phyloP scores from a whole-genome alignment of 2,797 vertebrate genomes.

The Rachycentron canadum region DNA sequence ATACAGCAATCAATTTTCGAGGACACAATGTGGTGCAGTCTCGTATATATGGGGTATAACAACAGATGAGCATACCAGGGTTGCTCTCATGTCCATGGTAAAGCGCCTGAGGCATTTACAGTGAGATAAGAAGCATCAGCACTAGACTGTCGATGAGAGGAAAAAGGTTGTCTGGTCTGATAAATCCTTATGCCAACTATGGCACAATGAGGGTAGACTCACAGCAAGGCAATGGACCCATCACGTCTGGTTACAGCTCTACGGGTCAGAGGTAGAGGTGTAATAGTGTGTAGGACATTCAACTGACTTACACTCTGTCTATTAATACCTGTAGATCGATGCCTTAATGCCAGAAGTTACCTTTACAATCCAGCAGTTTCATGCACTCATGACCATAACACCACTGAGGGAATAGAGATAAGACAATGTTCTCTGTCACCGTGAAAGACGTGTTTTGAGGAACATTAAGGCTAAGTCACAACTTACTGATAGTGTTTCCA shows the following conservation, averaged over 20 bases:
- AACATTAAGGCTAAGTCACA: neutral
- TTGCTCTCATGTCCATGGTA: slow-evolving; percentile 49
- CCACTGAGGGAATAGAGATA: neutral
- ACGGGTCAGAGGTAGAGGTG: slow-evolving; percentile 36
- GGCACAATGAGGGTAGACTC: slow-evolving; percentile 3
- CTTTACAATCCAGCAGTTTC: neutral
- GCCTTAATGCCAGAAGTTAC: neutral
- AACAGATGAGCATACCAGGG: slow-evolving; percentile 41
- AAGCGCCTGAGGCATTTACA: slow-evolving; percentile 58
- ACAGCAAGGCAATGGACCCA: slow-evolving; percentile 29
- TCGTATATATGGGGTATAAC: slow-evolving; percentile 46
- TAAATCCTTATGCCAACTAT: slow-evolving; percentile 42
- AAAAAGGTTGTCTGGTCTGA: slow-evolving; percentile 66
- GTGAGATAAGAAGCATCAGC: slow-evolving; percentile 62
- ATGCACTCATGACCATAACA: neutral
- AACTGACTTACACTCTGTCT: neutral
- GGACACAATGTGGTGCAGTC: slow-evolving; percentile 42
- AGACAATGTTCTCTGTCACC: slow-evolving; percentile 1
- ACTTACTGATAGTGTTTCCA: neutral
- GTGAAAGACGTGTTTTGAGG: no score
- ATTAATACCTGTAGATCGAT: slow-evolving; percentile 16
- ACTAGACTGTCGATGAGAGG: slow-evolving; percentile 57
- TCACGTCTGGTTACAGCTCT: slow-evolving; percentile 28
- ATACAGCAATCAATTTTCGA: slow-evolving; percentile 69
- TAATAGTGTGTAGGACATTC: neutral